A percentile compares a stretch with the other conserved stretches of the same genome.
These are phyloP conservation scores for Agraylea sexmaculata DNA, from an alignment of 1,140 invertebrate genomes.

Conservation along the genomic window DNA sequence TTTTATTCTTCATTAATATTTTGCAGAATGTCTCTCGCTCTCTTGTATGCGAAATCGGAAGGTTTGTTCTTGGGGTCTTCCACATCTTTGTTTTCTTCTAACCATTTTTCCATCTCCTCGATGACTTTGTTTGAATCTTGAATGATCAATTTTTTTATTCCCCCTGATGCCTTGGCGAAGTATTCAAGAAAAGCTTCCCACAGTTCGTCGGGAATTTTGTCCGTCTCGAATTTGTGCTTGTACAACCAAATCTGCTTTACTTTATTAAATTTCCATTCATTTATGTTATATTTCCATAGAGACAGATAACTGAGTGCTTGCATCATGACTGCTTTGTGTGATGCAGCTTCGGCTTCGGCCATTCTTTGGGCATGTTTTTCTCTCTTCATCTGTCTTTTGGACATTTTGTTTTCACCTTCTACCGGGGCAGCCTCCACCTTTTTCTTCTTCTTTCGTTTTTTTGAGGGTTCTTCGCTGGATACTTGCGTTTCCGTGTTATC, in stretches of 20 bases:
- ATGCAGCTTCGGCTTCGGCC: constrained; percentile 27
- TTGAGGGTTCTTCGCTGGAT: constrained; percentile 13
- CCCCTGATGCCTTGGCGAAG: constrained; percentile 52
- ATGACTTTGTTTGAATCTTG: constrained; percentile 52
- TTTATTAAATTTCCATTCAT: constrained; percentile 69
- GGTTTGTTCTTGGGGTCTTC: constrained; percentile 42
- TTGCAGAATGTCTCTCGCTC: constrained; percentile 39
- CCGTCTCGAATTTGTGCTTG: constrained; percentile 50
- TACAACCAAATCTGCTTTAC: constrained; percentile 60
- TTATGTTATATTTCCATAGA: constrained; percentile 56
- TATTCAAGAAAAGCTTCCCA: constrained; percentile 58
- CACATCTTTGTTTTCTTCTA: constrained; percentile 40
- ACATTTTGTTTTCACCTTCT: constrained; percentile 31
- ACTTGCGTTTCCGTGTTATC: background rate
- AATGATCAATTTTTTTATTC: constrained; percentile 45
- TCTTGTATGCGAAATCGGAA: constrained; percentile 48
- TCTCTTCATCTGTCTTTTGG: constrained; percentile 35
- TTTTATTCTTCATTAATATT: constrained; percentile 34
- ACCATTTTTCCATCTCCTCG: constrained; percentile 46
- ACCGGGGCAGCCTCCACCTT: constrained; percentile 18
- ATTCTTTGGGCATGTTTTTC: constrained; percentile 33
- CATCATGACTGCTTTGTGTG: constrained; percentile 36
- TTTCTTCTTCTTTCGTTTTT: constrained; percentile 32
- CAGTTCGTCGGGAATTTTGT: constrained; percentile 42
- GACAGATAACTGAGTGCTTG: constrained; percentile 44